Conservation (phyloP, 1,140 invertebrate genomes). For the Sitodiplosis mosellana region DNA sequence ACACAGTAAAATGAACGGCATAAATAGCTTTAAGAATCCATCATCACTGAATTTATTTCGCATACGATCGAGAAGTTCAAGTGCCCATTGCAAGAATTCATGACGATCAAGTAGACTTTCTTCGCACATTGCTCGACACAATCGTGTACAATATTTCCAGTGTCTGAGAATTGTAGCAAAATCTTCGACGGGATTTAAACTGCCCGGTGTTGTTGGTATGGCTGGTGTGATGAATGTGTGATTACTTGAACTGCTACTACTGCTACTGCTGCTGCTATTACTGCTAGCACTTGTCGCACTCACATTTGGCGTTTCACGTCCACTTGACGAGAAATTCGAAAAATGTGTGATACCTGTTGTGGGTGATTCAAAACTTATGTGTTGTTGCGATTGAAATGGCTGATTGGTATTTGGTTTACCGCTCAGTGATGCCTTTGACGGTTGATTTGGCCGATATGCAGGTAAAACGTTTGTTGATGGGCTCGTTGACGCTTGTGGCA, state of each 20-base stretch:
- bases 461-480: too few relatives aligned
- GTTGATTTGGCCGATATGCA: too few relatives aligned
- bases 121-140: conserved; percentile 82
- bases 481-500: too few relatives aligned
- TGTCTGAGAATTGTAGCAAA: conserved; percentile 62
- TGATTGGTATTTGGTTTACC: too few relatives aligned
- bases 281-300: not conserved
- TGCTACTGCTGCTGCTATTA: too few relatives aligned
- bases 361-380: conserved; percentile 7
- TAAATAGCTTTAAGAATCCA: conserved; percentile 51
- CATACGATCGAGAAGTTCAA: conserved; percentile 78
- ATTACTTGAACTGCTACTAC: too few relatives aligned
- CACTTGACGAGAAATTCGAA: conserved; percentile 1
- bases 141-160: conserved; percentile 79
- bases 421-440: too few relatives aligned
- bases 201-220: conserved; percentile 19
- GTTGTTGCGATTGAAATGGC: too few relatives aligned
- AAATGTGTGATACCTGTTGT: conserved; percentile 7
- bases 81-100: conserved; percentile 86
- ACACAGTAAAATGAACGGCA: conserved; percentile 71
- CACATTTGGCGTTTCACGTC: too few relatives aligned
- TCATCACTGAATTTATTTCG: conserved; percentile 60
- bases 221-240: conserved; percentile 8
- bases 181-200: conserved; percentile 31
- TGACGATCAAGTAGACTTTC: conserved; percentile 83